Base-by-base conservation (phyloP, 2,113 vertebrate genomes). In the Siniperca knerii region DNA sequence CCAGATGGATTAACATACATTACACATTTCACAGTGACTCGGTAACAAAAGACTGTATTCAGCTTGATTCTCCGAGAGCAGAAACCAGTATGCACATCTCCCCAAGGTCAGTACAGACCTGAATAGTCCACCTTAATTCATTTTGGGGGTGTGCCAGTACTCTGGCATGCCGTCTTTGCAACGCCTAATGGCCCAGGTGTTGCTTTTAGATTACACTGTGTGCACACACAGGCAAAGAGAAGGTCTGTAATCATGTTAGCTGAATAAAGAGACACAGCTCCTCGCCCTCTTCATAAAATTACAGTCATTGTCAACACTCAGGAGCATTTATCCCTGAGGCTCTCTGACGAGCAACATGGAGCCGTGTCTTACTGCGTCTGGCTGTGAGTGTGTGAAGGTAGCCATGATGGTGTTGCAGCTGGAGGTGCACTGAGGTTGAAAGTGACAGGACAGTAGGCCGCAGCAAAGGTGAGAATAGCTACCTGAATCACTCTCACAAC, bases 151-250 rank as follows among this genome's bases (percentile, higher is more conserved):
- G 75, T 85, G 93, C 92, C 92, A 92, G 90, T 77, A 86, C 85
- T 90, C 89, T 93, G 89, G 90, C 88, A 84, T 62, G 77, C 78
- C 16, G 79, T 94, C 89, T 92, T 92, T 92, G 93, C 92, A 87
- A 93, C 29, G 86, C 92, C 88, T 89, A 29, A 91, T 92, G 81
- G 90, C 88, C 95, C 89, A 95, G 93, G 93, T 92, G 92, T 95
- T 95, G 91, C 93, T 95, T 83, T 88, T 91, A 95, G 95, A 96
- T 96, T 96, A 95, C 89, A 90, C 86, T 52, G 93, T 88, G 90
- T 75, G 73, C 82, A 94, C 90, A 87, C 91, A 88, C 82, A 80
- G 79, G 86, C 74, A 79, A 61, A 89, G 87, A 75, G 84, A 92
- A 89, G 93, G 92, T 72, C 93, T 95, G 93, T 96, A 97, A 96